Evolutionary conservation across 2,888 invertebrate species (phyloP).

Genomic region (Rhingia campestris): DNA sequence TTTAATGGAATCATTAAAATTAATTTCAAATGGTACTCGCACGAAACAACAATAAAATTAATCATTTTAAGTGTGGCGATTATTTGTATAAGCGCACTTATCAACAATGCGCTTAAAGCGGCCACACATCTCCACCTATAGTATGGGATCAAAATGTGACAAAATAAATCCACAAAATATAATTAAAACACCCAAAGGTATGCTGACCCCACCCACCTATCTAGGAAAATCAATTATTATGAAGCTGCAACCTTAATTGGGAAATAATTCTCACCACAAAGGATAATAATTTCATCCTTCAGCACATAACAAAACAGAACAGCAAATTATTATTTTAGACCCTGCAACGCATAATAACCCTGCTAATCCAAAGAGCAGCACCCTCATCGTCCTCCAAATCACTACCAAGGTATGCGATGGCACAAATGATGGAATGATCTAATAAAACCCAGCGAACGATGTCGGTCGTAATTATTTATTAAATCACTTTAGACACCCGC

Average conservation of each 20-base stretch:
- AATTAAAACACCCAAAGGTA: too few species aligned
- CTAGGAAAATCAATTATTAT: constrained; percentile 63
- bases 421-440: constrained; percentile 57
- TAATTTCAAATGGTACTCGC: too few species aligned
- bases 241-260: constrained; percentile 63
- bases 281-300: constrained; percentile 24
- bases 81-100: too few species aligned
- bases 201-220: not conserved
- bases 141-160: too few species aligned
- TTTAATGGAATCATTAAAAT: too few species aligned
- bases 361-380: constrained; percentile 50
- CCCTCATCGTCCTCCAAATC: constrained; percentile 42
- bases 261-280: constrained; percentile 54
- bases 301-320: constrained; percentile 2
- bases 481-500: constrained; percentile 36
- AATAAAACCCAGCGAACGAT: constrained; percentile 65
- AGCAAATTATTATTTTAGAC: constrained; percentile 52
- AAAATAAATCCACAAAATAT: too few species aligned
- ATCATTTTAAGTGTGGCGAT: too few species aligned
- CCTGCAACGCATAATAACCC: constrained; percentile 36
- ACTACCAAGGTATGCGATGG: not conserved
- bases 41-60: too few species aligned
- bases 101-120: too few species aligned
- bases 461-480: constrained; percentile 68
- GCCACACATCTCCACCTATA: too few species aligned